Base-by-base conservation (phyloP, 2,888 invertebrate species). In the Julus scandinavius region DNA sequence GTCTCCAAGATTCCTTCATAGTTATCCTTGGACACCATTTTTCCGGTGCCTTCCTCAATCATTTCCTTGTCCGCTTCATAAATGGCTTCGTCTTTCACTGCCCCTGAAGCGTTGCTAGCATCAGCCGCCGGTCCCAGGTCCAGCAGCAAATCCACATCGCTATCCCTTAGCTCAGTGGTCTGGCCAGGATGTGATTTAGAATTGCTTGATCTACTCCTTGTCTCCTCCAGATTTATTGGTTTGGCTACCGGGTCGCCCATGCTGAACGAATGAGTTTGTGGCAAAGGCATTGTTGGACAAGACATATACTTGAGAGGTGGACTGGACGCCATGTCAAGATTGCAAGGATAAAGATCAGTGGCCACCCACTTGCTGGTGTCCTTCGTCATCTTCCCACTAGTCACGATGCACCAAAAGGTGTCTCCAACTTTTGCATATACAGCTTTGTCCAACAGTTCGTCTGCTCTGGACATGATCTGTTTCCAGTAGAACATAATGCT, bases 361-460 rank as follows among this genome's bases (percentile, higher is more conserved):
- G 80, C 88, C 54, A 49, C 49, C 88, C 88, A 88, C 29, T 88
- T 88, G 41, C 29, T 84, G 29, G 84, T n/a, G 45, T 49, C 85
- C 45, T 84, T 50, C 29, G 29, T 11, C 17, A 45, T 84, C 83
- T 83, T 17, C 9, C 54, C 49, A 20, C 13, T 84, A 9, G 29
- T 9, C 45, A 84, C 80, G 38, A 88, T 54, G 88, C 88, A 45
- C 88, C 49, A 45, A 17, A 83, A 84, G 5, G 40, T 9, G 38
- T 88, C 88, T 0, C 84, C 84, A 15, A 84, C n/a, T 2, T n/a
- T 84, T 29, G 20, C 40, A 38, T 45, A 50, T 1, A 29, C 50
- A 4, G n/a, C 11, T 17, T 29, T 49, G 29, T 72, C 41, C 11
- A 45, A n/a, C 45, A 45, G 15, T 15, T n/a, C 40, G 6, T 17